These are phyloP conservation scores for Drosophila ezoana DNA, from an alignment of 2,888 invertebrate genomes.

Conservation along the genomic window DNA sequence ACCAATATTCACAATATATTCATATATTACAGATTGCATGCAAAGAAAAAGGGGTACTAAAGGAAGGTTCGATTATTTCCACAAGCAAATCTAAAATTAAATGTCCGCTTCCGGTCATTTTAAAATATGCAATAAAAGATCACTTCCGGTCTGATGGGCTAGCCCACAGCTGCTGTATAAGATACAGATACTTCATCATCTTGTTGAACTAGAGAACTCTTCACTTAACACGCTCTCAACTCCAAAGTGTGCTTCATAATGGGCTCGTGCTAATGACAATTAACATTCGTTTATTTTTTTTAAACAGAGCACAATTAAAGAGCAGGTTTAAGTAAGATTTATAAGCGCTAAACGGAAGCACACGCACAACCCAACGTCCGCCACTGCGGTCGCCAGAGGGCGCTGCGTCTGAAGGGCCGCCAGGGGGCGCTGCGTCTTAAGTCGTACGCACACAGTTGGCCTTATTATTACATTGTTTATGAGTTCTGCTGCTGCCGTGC, in stretches of 20 bases:
- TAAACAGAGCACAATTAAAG: slow-evolving; percentile 73
- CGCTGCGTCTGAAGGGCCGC: slow-evolving; percentile 33
- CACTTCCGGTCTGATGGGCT: slow-evolving; percentile 2
- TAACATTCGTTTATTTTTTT: slow-evolving; percentile 65
- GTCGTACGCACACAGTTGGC: slow-evolving; percentile 58
- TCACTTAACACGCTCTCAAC: slow-evolving; percentile 14
- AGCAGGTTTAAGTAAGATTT: slow-evolving; percentile 73
- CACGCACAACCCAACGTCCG: neutral
- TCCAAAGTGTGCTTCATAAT: slow-evolving; percentile 14
- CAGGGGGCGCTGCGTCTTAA: slow-evolving; percentile 57
- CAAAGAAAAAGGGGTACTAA: too few relatives aligned
- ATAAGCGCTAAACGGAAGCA: slow-evolving; percentile 50
- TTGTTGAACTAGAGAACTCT: slow-evolving; percentile 14
- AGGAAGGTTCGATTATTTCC: too few relatives aligned
- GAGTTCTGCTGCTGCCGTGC: slow-evolving; percentile 59
- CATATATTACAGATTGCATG: too few relatives aligned
- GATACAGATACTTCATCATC: neutral
- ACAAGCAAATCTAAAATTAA: too few relatives aligned
- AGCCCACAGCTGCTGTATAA: neutral
- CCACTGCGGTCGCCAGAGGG: slow-evolving; percentile 33
- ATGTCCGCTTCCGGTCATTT: too few relatives aligned
- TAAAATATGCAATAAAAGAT: too few relatives aligned
- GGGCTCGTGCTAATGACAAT: slow-evolving; percentile 64
- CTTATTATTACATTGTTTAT: slow-evolving; percentile 78
- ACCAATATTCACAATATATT: too few relatives aligned